Evolutionary conservation across 2,888 invertebrate genomes (phyloP), one percentile per base, ranked within the genome.

Genomic region (Heliconius sara): DNA sequence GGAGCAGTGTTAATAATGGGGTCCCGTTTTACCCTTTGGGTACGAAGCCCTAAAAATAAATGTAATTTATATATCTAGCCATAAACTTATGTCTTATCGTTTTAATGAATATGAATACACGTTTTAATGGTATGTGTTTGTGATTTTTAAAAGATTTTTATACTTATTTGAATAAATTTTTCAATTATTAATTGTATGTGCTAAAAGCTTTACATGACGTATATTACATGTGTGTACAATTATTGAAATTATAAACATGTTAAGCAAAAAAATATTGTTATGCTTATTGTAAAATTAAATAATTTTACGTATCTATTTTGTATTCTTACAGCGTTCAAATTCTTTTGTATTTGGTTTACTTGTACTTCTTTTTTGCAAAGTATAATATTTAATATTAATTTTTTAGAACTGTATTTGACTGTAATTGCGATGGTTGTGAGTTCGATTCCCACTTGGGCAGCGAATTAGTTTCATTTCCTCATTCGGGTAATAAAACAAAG

Each of bases 221-320:
- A 71, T 65, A 2, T 16, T 47, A 30, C 12, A 52, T 66, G 25
- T 77, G 63, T 77, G n/a, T 77, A 71, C 39, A 52, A 65, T 66
- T 65, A 63, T 71, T 71, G 16, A 77, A 52, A 52, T 34, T 71
- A 63, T n/a, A 71, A 65, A 77, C 66, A 79, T 85, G 70, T 47
- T 47, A 60, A 12, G 12, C n/a, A 73, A 73, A 25, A 16, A 30
- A 30, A 84, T 84, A 84, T 83, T 81, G 83, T 85, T 85, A 87
- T 84, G 88, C 86, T 83, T 77, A 76, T 80, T 82, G 85, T 85
- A 74, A 80, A 80, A 79, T 73, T 85, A 83, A 83, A 84, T 85
- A 25, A 76, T 74, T 79, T 76, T 57, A 70, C 60, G 73, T 25
- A 66, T 67, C 3, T 43, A 43, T 6, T 65, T 72, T 66, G 34